These are phyloP conservation scores for Chaetodon trifascialis DNA, from an alignment of 2,113 vertebrate genomes.

Conservation along the genomic window DNA sequence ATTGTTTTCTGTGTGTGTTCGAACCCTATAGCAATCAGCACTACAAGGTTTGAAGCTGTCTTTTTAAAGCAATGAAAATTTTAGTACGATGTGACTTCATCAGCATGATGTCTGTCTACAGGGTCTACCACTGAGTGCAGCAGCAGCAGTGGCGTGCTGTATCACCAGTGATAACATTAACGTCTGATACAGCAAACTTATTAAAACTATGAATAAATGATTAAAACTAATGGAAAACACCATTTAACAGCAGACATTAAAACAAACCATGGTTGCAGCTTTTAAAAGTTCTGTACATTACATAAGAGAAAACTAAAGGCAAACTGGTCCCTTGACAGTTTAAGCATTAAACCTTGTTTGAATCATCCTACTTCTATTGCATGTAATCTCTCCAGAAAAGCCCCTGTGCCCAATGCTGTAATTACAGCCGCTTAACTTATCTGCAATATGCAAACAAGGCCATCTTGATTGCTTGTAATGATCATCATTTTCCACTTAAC, in stretches of 20 bases:
- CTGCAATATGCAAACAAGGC: slow-evolving; percentile 73
- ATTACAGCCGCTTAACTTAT: slow-evolving; percentile 77
- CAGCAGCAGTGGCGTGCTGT: neutral
- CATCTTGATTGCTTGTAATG: slow-evolving; percentile 77
- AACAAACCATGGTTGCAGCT: neutral
- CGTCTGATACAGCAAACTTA: neutral
- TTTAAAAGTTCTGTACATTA: slow-evolving; percentile 7
- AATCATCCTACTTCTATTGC: slow-evolving; percentile 37
- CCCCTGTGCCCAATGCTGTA: slow-evolving; percentile 58
- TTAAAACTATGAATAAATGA: neutral
- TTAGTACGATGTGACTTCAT: neutral
- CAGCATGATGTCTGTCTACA: neutral
- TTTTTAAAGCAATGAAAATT: slow-evolving; percentile 12
- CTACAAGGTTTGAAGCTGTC: neutral
- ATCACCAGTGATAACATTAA: neutral
- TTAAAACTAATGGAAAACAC: neutral
- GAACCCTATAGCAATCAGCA: neutral
- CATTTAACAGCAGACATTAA: neutral
- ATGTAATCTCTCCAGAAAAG: slow-evolving; percentile 62
- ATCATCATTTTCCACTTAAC: slow-evolving; percentile 81
- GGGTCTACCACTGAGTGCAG: neutral
- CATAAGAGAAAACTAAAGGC: slow-evolving; percentile 25
- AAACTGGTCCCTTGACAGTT: slow-evolving; percentile 52
- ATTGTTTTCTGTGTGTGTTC: slow-evolving; percentile 6
- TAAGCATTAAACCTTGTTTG: slow-evolving; percentile 46